Percentiles rank a stretch among this genome's conserved stretches.
Conservation (phyloP, 2,888 invertebrate genomes). For the Caenorhabditis zanzibari region DNA sequence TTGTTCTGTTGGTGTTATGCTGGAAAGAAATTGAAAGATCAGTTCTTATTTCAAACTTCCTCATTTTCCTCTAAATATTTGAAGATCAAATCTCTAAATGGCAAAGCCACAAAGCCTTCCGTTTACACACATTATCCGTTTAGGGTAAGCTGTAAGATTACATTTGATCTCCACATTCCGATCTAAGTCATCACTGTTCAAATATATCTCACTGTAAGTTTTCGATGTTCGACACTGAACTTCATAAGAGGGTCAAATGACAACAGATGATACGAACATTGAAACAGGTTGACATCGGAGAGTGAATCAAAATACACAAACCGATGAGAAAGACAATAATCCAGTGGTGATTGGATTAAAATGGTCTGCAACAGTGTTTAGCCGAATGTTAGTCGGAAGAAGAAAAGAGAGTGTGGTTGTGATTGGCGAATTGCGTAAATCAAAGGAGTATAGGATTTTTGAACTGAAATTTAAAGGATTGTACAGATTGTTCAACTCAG, state of each 20-base stretch:
- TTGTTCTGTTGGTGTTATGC: neutral
- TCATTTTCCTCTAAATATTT: neutral
- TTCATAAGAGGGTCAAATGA: neutral
- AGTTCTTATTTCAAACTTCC: neutral
- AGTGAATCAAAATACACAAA: neutral
- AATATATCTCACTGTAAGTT: neutral
- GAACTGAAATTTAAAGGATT: neutral
- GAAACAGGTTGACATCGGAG: neutral
- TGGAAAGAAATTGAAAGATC: neutral
- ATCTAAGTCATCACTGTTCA: slow-evolving; percentile 52
- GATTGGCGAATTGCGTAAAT: neutral
- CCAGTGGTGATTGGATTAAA: slow-evolving; percentile 3
- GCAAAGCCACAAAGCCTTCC: neutral
- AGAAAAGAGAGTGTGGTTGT: slow-evolving; percentile 2
- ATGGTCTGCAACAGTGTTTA: slow-evolving; percentile 6
- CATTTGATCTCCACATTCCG: slow-evolving; percentile 6
- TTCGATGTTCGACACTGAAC: neutral
- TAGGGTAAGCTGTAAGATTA: slow-evolving; percentile 20
- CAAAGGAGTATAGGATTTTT: neutral
- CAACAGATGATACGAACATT: neutral
- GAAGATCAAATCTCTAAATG: neutral
- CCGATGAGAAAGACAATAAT: neutral
- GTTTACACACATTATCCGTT: slow-evolving; percentile 6
- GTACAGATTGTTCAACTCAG: too few species aligned
- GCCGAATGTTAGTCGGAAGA: neutral